These are phyloP conservation scores for Netelia inedita DNA, from an alignment of 2,888 invertebrate genomes.

Conservation along the genomic window DNA sequence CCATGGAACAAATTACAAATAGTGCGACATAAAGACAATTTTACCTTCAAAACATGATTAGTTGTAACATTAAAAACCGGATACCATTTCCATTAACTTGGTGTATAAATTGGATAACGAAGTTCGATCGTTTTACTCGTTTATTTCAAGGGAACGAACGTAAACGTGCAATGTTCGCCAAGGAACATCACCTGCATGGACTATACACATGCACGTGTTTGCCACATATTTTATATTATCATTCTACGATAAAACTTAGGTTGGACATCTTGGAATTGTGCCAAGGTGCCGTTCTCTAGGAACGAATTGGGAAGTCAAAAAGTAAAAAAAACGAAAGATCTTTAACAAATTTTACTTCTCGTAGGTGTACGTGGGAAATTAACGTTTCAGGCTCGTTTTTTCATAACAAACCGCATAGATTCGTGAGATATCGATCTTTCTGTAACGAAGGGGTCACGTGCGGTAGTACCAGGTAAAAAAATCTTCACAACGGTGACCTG, in stretches of 20 bases:
- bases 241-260: slow-evolving; percentile 14
- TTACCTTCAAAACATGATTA: neutral
- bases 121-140: neutral
- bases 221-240: slow-evolving; percentile 29
- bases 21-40: too few species aligned
- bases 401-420: slow-evolving; percentile 9
- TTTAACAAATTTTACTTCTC: neutral
- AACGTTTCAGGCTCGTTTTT: slow-evolving; percentile 5
- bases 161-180: neutral
- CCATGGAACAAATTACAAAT: too few species aligned
- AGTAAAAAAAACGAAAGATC: slow-evolving; percentile 9
- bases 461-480: neutral
- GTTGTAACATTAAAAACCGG: too few species aligned
- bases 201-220: slow-evolving; percentile 14
- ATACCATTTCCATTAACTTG: neutral
- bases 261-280: slow-evolving; percentile 42
- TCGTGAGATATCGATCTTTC: slow-evolving; percentile 45
- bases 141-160: neutral
- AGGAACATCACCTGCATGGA: neutral
- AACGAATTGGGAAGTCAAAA: neutral
- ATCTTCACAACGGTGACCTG: slow-evolving; percentile 14
- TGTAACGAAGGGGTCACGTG: slow-evolving; percentile 11
- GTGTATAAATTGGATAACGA: neutral
- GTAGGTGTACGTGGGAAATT: neutral
- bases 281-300: slow-evolving; percentile 21